Percentiles rank a stretch among this genome's conserved stretches.
These are phyloP conservation scores for Oreotrochilus melanogaster DNA, from an alignment of 2,113 vertebrate genomes.

Conservation along the genomic window DNA sequence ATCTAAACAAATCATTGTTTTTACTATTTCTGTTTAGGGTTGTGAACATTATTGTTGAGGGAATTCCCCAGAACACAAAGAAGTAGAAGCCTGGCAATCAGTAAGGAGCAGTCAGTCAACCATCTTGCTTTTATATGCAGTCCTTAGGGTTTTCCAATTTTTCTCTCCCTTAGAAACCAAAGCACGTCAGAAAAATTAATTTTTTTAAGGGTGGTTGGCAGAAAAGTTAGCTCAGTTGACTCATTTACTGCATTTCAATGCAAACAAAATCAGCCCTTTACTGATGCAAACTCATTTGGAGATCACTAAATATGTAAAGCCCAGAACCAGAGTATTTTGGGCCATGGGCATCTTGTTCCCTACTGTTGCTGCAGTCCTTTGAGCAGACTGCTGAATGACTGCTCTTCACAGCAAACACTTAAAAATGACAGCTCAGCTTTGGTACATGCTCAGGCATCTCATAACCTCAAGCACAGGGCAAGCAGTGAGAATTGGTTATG, in stretches of 20 bases:
- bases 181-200: background rate
- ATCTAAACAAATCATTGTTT: background rate
- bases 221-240: background rate
- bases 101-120: background rate
- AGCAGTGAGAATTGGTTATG: background rate
- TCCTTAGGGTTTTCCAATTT: background rate
- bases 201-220: background rate
- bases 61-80: background rate
- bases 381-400: background rate
- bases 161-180: background rate
- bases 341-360: accelerated
- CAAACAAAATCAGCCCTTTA: background rate
- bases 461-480: background rate
- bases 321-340: background rate
- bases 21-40: background rate
- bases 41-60: background rate
- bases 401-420: background rate
- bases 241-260: background rate
- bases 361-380: background rate
- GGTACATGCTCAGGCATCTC: background rate
- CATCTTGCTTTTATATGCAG: background rate
- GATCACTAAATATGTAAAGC: background rate
- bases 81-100: background rate
- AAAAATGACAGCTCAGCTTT: background rate
- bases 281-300: background rate